These are phyloP conservation scores for Microtus obscurus DNA, from an alignment of 2,797 vertebrate genomes.

Conservation along the genomic window DNA sequence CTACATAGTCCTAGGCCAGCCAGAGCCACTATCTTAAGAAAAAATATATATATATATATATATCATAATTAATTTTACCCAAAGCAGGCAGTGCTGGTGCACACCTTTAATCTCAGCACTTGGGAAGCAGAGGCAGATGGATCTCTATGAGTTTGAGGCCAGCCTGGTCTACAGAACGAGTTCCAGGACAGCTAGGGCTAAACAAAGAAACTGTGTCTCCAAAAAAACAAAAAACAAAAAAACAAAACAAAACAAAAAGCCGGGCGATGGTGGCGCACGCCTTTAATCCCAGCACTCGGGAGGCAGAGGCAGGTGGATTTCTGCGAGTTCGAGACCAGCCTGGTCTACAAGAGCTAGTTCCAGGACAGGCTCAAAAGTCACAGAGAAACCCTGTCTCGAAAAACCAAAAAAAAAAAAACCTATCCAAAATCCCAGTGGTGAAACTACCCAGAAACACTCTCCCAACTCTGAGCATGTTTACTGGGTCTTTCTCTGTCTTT, in stretches of 20 bases:
- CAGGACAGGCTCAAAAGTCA: too few species aligned
- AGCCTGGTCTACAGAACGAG: not conserved
- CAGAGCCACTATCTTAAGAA: not conserved
- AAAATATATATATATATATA: too few species aligned
- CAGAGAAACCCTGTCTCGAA: too few species aligned
- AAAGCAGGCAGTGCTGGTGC: not conserved
- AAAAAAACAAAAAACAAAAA: too few species aligned
- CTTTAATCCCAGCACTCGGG: not conserved
- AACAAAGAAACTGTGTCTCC: too few species aligned
- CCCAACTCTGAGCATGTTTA: not conserved
- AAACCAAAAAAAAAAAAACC: not conserved
- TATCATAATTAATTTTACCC: not conserved
- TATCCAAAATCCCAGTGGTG: not conserved
- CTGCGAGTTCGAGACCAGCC: not conserved
- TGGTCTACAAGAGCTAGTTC: not conserved
- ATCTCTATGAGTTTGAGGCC: not conserved
- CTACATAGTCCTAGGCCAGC: not conserved
- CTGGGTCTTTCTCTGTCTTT: not conserved
- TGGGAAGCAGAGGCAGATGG: not conserved
- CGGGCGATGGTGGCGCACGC: not conserved
- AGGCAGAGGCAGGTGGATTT: not conserved
- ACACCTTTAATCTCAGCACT: not conserved
- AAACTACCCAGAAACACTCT: not conserved
- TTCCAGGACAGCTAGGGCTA: too few species aligned
- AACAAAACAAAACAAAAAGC: too few species aligned